These are phyloP conservation scores for Xestia xanthographa DNA, from an alignment of 2,888 invertebrate species.

Conservation along the genomic window DNA sequence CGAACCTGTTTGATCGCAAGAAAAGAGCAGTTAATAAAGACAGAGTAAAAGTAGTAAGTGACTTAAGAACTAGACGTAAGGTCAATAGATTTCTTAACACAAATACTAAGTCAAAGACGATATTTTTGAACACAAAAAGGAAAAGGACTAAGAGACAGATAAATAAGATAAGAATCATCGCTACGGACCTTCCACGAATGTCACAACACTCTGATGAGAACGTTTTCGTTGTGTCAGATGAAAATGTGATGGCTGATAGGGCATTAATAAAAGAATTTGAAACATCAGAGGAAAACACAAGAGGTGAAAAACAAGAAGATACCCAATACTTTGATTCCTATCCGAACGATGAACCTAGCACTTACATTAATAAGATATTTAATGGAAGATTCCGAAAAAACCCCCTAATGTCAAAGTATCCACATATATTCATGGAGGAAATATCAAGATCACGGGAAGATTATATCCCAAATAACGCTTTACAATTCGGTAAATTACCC, in stretches of 20 bases:
- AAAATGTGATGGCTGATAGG: constrained; percentile 79
- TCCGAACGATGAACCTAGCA: constrained; percentile 64
- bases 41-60: constrained; percentile 75
- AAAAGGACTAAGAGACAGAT: constrained; percentile 80
- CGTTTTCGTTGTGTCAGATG: constrained; percentile 78
- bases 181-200: constrained; percentile 71
- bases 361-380: constrained; percentile 65
- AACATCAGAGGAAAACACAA: constrained; percentile 50
- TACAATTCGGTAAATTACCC: constrained; percentile 52
- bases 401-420: constrained; percentile 82
- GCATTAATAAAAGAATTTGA: constrained; percentile 75
- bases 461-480: constrained; percentile 45
- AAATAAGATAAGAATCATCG: constrained; percentile 77
- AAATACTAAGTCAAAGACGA: constrained; percentile 74
- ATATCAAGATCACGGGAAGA: constrained; percentile 74
- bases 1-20: constrained; percentile 74
- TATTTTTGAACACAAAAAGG: constrained; percentile 75
- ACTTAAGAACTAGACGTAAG: constrained; percentile 76
- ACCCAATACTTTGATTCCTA: constrained; percentile 68
- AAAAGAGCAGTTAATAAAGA: constrained; percentile 69
- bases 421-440: constrained; percentile 83
- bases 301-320: constrained; percentile 61
- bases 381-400: constrained; percentile 73
- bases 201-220: constrained; percentile 77
- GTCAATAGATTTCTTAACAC: constrained; percentile 79